Evolutionary conservation across 2,797 vertebrate species (phyloP).

Genomic region (Ctenopoma kingsleyae): DNA sequence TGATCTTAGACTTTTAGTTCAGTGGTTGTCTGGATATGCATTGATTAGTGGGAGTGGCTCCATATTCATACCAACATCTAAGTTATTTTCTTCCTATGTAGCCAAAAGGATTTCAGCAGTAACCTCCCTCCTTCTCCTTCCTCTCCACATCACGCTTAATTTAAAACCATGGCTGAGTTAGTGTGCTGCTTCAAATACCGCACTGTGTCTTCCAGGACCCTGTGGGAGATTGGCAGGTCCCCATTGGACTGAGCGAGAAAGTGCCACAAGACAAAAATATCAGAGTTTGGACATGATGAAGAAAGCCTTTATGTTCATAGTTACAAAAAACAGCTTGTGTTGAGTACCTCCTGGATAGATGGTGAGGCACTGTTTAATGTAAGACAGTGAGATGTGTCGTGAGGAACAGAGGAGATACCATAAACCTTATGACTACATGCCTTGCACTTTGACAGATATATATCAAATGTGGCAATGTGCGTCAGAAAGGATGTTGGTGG

Average conservation of each 20-base stretch:
- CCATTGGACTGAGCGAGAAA: constrained; percentile 75
- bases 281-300: constrained; percentile 79
- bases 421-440: constrained; percentile 19
- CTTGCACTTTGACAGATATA: constrained; percentile 30
- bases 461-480: constrained; percentile 44
- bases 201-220: constrained; percentile 84
- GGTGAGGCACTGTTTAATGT: constrained; percentile 59
- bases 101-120: constrained; percentile 75
- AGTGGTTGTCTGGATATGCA: constrained; percentile 40
- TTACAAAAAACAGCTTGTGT: constrained; percentile 81
- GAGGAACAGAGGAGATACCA: constrained; percentile 51
- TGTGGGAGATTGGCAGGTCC: constrained; percentile 84
- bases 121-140: constrained; percentile 17
- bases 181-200: constrained; percentile 83
- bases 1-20: constrained; percentile 49
- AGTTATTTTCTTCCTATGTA: constrained; percentile 75
- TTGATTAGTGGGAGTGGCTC: constrained; percentile 49
- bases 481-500: constrained; percentile 68
- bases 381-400: constrained; percentile 54
- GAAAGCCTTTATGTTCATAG: constrained; percentile 79
- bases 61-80: constrained; percentile 59
- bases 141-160: constrained; percentile 84
- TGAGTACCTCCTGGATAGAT: constrained; percentile 72
- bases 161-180: constrained; percentile 86
- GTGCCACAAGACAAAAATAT: constrained; percentile 87